Percentiles rank a stretch among this genome's conserved stretches.
These are phyloP conservation scores for Thunnus albacares DNA, from an alignment of 2,797 vertebrate genomes.

Conservation along the genomic window DNA sequence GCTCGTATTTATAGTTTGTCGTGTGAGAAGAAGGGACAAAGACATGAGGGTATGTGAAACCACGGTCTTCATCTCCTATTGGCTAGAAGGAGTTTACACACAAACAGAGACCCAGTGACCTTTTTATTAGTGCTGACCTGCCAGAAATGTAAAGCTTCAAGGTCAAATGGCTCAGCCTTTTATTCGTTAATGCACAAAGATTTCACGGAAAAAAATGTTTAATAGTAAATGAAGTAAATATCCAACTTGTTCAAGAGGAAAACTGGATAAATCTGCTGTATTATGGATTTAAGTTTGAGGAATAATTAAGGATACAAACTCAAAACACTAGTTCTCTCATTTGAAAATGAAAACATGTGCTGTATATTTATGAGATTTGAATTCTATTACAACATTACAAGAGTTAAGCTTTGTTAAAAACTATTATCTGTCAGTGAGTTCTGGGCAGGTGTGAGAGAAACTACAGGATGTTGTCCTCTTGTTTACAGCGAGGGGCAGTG, in stretches of 20 bases:
- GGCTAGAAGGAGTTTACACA: slow-evolving; percentile 77
- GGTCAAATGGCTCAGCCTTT: slow-evolving; percentile 51
- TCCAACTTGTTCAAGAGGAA: not conserved
- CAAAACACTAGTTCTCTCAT: not conserved
- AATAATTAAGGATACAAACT: not conserved
- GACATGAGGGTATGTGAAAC: slow-evolving; percentile 66
- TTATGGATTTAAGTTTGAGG: not conserved
- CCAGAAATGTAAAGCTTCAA: slow-evolving; percentile 58
- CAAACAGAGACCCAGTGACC: slow-evolving; percentile 76
- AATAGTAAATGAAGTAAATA: not conserved
- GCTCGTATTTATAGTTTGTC: slow-evolving; percentile 66
- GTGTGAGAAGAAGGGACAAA: slow-evolving; percentile 47
- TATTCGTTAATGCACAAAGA: not conserved
- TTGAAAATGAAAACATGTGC: not conserved
- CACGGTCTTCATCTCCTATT: slow-evolving; percentile 44
- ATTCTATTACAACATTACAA: not conserved
- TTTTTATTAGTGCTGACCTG: slow-evolving; percentile 68
- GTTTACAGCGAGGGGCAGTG: slow-evolving; percentile 55
- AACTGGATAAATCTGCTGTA: not conserved
- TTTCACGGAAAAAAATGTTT: not conserved
- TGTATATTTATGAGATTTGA: not conserved
- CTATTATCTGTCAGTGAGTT: no score
- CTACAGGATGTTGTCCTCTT: not conserved
- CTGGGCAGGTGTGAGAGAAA: not conserved
- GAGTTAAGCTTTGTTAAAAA: not conserved